A percentile compares a stretch with the other conserved stretches of the same genome.
Evolutionary conservation across 2,113 vertebrate species (phyloP).

Genomic region (Perognathus longimembris): DNA sequence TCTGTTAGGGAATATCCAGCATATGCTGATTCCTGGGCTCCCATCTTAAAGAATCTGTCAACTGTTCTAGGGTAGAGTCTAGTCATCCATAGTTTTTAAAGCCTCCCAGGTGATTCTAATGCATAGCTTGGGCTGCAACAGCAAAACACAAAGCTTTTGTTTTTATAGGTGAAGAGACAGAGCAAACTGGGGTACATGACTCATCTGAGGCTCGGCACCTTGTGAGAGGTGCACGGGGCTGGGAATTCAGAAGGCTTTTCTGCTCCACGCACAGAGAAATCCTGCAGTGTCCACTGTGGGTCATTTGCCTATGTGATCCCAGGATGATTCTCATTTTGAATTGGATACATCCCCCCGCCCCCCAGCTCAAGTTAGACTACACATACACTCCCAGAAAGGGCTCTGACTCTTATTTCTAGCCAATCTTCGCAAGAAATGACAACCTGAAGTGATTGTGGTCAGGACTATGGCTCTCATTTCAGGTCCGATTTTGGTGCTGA

Average conservation of each 20-base stretch:
- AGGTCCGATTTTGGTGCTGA: background rate
- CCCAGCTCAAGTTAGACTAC: background rate
- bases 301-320: background rate
- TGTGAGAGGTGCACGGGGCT: background rate
- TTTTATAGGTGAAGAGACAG: conserved; percentile 6
- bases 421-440: background rate
- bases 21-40: background rate
- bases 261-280: background rate
- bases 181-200: background rate
- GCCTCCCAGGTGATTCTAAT: background rate
- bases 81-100: background rate
- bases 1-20: background rate
- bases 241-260: background rate
- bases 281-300: background rate
- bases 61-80: background rate
- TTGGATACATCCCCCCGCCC: background rate
- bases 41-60: background rate
- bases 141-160: background rate
- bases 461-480: background rate
- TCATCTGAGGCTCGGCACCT: background rate
- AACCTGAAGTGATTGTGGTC: background rate
- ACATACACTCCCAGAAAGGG: background rate
- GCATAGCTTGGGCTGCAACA: background rate
- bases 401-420: background rate
- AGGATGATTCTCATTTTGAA: conserved; percentile 25